Evolutionary conservation across 2,888 invertebrate species (phyloP).

Genomic region (Epiblema foenella): DNA sequence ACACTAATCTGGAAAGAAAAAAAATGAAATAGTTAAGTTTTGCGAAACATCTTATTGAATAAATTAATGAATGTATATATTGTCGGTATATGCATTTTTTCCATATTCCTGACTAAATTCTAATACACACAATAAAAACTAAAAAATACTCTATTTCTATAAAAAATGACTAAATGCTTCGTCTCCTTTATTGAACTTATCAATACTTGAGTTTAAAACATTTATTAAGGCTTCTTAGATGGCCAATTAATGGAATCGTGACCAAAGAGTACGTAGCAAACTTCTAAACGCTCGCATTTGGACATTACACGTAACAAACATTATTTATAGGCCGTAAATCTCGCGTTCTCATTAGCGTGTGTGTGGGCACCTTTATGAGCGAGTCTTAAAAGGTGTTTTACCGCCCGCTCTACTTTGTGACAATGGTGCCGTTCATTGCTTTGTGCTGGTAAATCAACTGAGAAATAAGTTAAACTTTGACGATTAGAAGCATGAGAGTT

Average conservation of each 20-base stretch:
- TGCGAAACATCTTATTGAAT: too few species aligned
- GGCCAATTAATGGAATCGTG: neutral
- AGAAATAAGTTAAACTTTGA: neutral
- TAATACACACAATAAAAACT: too few species aligned
- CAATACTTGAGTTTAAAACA: too few species aligned
- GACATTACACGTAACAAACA: slow-evolving; percentile 71
- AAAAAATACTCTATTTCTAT: too few species aligned
- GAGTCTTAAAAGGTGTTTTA: slow-evolving; percentile 60
- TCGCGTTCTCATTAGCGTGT: slow-evolving; percentile 71
- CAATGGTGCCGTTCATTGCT: slow-evolving; percentile 32
- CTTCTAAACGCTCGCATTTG: slow-evolving; percentile 54
- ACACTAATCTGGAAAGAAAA: too few species aligned
- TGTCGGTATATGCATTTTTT: too few species aligned
- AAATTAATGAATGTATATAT: too few species aligned
- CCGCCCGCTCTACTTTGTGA: slow-evolving; percentile 51
- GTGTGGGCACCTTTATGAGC: slow-evolving; percentile 79
- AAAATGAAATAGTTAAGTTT: too few species aligned
- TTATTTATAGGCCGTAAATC: slow-evolving; percentile 80
- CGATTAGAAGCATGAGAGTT: neutral
- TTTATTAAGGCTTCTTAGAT: too few species aligned
- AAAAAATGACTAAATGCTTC: too few species aligned
- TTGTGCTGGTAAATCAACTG: slow-evolving; percentile 1
- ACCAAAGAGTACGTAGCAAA: neutral
- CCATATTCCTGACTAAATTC: too few species aligned
- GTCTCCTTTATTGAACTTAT: too few species aligned